Evolutionary conservation across 2,113 vertebrate species (phyloP).

Genomic region (Ellobius talpinus): DNA sequence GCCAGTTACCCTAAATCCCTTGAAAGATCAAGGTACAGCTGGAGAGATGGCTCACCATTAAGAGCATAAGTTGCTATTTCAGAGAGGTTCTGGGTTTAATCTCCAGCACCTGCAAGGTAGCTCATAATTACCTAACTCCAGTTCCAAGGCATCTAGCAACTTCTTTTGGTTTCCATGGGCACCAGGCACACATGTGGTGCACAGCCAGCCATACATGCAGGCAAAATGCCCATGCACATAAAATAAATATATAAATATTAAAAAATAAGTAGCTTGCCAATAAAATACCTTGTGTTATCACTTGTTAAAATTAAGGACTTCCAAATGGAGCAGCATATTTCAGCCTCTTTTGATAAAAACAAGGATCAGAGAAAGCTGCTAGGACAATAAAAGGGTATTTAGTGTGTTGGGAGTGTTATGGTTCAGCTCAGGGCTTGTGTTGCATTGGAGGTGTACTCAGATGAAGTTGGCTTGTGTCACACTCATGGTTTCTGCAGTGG

Average conservation of each 20-base stretch:
- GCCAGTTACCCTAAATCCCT: slow-evolving; percentile 20
- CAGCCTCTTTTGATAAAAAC: slow-evolving; percentile 22
- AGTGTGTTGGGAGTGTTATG: background rate
- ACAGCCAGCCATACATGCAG: background rate
- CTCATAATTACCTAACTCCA: background rate
- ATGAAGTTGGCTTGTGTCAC: background rate
- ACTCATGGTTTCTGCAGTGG: background rate
- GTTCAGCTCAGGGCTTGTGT: background rate
- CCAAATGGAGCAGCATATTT: slow-evolving; percentile 23
- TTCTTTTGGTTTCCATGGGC: background rate
- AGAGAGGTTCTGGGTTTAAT: background rate
- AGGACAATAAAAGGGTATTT: slow-evolving; percentile 39
- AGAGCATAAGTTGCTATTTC: background rate
- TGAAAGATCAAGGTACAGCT: slow-evolving; percentile 26
- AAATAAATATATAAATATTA: background rate
- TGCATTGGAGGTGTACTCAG: background rate
- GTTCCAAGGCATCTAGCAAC: background rate
- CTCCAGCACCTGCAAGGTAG: background rate
- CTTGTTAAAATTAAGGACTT: slow-evolving; percentile 53
- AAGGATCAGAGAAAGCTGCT: slow-evolving; percentile 3
- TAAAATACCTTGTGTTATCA: slow-evolving; percentile 2
- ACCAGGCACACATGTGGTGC: background rate
- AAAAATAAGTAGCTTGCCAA: background rate
- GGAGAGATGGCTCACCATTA: background rate
- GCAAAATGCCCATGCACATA: background rate